Conservation (phyloP, 2,888 invertebrate genomes). For the Magallana nippona region DNA sequence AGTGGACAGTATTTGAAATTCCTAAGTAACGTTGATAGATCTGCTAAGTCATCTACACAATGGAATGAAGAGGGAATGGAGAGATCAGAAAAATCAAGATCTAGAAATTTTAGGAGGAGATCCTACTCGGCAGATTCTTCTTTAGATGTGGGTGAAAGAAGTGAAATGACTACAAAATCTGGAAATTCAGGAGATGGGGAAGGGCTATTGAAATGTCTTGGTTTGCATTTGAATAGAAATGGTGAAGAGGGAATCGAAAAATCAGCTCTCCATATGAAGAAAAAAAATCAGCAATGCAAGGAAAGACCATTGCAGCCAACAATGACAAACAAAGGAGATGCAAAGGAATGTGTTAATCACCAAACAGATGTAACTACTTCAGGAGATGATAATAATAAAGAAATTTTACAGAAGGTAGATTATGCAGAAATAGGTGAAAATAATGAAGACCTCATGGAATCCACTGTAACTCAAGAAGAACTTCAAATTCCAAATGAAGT, state of each 20-base stretch:
- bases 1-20: constrained; percentile 1
- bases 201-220: neutral
- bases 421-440: neutral
- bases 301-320: neutral
- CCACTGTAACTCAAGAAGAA: neutral
- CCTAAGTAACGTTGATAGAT: neutral
- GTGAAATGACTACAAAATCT: neutral
- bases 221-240: neutral
- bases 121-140: neutral
- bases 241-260: neutral
- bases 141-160: neutral
- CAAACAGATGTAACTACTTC: neutral
- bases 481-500: neutral
- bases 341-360: neutral
- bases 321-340: neutral
- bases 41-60: neutral
- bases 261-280: neutral
- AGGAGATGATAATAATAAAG: neutral
- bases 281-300: neutral
- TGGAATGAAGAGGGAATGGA: neutral
- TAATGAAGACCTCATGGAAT: neutral
- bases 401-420: neutral
- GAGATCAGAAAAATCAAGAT: neutral
- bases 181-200: neutral
- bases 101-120: neutral